phyloP scores from a whole-genome alignment of 2,797 vertebrate genomes.

The Dendrocincla fuliginosa region DNA sequence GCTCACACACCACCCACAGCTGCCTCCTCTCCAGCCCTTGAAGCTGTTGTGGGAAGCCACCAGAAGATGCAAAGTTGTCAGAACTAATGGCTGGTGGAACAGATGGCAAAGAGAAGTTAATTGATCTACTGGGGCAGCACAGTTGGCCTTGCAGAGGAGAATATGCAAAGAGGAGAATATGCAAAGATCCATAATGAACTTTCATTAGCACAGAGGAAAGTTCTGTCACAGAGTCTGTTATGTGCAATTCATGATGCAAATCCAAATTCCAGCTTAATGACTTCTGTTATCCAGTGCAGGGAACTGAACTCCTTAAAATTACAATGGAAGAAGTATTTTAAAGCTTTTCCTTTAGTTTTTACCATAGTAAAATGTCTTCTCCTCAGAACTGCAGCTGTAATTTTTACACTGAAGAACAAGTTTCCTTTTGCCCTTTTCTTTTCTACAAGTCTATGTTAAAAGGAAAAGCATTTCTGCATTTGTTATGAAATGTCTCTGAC shows the following conservation, averaged over 20 bases:
- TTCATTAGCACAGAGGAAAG: neutral
- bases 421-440: neutral
- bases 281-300: neutral
- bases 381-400: neutral
- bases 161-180: constrained; percentile 60
- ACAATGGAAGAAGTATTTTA: neutral
- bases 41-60: neutral
- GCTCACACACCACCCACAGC: neutral
- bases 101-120: constrained; percentile 71
- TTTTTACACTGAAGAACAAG: neutral
- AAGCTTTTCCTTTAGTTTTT: neutral
- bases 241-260: neutral
- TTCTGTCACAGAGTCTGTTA: neutral
- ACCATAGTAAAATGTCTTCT: neutral
- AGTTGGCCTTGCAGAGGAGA: constrained; percentile 38
- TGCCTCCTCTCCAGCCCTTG: neutral
- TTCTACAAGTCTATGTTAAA: neutral
- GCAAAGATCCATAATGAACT: constrained; percentile 51
- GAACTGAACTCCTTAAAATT: neutral
- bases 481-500: neutral
- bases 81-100: constrained; percentile 33
- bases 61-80: neutral
- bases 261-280: neutral
- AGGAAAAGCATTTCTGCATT: neutral
- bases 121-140: constrained; percentile 72